Base-by-base conservation (phyloP, 2,888 invertebrate genomes). In the Hypomecis atomaria region DNA sequence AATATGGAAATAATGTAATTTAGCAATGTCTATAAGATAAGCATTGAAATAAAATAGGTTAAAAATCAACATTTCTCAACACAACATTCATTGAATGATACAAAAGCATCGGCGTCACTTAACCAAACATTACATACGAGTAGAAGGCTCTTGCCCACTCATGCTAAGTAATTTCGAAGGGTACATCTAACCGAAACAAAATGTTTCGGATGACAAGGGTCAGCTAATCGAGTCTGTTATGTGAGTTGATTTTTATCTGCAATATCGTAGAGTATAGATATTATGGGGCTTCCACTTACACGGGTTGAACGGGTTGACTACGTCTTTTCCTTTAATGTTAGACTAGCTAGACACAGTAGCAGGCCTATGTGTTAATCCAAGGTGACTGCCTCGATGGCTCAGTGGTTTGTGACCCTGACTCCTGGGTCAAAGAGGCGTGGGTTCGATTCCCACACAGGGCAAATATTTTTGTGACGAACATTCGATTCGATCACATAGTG, bases 111-210 rank as follows among this genome's bases (percentile, higher is more conserved):
- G 34, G 23, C 40, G 47, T 47, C 36, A 36, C 48, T 44, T 52
- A 52, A 52, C 40, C 23, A 23, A 40, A 37, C 38, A 34, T 62
- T 55, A 40, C 53, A 13, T 45, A 23, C 49, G 10, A 50, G 49
- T 48, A 60, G 45, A 60, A 62, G 50, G 44, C 62, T 58, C 47
- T 43, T 53, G 52, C 57, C 50, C 34, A 45, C 50, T 48, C 62
- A 55, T 50, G 50, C 45, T 64, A 50, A 59, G 45, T 64, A 50
- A 55, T 64, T 49, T 58, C 33, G 50, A 64, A 55, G 49, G 59
- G 59, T 55, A 64, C 59, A 64, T 64, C 64, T 50, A 50, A 50
- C 38, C 59, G 49, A 59, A 64, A 59, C 64, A 64, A 64, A 59
- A 55, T 55, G 54, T 50, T 58, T n/a, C 49, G 40, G 44, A 59